Base-by-base conservation (phyloP, 1,140 invertebrate species). In the fruit fly (Drosophila melanogaster) region DNA sequence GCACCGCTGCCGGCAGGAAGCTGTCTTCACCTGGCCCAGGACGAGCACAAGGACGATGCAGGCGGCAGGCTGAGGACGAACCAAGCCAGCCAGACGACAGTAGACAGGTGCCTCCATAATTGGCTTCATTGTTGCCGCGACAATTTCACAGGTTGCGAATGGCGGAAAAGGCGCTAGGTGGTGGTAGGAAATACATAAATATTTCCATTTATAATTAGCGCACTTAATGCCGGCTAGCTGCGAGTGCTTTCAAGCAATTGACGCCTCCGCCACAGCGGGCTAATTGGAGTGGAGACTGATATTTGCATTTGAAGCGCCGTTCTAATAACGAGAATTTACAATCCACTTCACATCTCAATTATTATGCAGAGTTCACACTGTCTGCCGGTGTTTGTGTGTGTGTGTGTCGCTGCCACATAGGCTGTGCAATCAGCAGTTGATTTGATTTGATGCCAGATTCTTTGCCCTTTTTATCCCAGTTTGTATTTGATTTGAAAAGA, bases 81-180 rank as follows among this genome's bases (percentile, higher is more conserved):
- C 10, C 8, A 11, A 12, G 3, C 17, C 41, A 44, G 41, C 22
- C 38, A 64, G 58, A 62, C 49, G 37, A 38, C 11, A 38, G 37
- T 38, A 15, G 62, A 76, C 30, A 46, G 41, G 41, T 49, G 50
- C 51, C 58, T 61, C 71, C 57, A 77, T 79, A 89, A 83, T 79
- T 87, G 83, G 72, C 84, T 73, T 79, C 69, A 89, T 83, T 83
- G 84, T 84, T 76, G 64, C 73, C 70, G 61, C 49, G 69, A 79
- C 79, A 78, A 79, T 61, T 79, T 83, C 60, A 62, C 77, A 86
- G 51, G 46, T 37, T 44, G 19, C 26, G 47, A 41, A 35, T n/a
- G 17, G 35, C 17, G 41, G 26, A 11, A 30, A 30, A 37, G 65
- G 17, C 17, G 40, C 26, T 44, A n/a, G 15, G 15, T 11, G 43